phyloP scores from a whole-genome alignment of 2,888 invertebrate genomes.

The Plebejus argus region DNA sequence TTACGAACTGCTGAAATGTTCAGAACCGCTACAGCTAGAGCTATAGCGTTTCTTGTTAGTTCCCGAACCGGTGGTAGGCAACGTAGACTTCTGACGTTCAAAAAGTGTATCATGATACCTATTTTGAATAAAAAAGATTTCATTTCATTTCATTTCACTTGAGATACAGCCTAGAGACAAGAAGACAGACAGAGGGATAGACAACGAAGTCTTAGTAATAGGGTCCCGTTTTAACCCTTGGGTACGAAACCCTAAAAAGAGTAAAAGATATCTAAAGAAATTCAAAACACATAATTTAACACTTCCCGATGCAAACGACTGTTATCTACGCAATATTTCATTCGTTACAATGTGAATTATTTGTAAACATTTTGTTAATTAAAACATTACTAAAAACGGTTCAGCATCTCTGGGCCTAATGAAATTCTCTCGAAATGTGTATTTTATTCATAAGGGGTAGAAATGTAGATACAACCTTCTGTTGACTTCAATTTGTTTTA shows the following conservation, averaged over 20 bases:
- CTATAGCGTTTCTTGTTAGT: too few species aligned
- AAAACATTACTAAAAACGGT: constrained; percentile 24
- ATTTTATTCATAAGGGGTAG: constrained; percentile 28
- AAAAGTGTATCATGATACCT: too few species aligned
- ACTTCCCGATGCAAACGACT: not conserved
- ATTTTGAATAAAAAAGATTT: too few species aligned
- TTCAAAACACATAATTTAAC: not conserved
- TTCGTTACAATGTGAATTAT: not conserved
- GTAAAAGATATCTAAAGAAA: not conserved
- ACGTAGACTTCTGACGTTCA: too few species aligned
- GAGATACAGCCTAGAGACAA: not conserved
- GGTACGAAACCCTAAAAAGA: not conserved
- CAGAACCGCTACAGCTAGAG: too few species aligned
- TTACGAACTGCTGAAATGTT: too few species aligned
- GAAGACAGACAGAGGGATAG: too few species aligned
- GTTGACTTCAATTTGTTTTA: constrained; percentile 29
- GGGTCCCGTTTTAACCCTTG: not conserved
- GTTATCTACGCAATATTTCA: not conserved
- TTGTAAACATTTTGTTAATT: constrained; percentile 23
- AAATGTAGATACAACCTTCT: not conserved
- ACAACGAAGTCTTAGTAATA: too few species aligned
- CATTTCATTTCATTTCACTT: too few species aligned
- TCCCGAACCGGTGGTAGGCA: too few species aligned
- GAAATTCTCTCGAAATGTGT: constrained; percentile 21
- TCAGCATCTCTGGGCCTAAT: constrained; percentile 16